Conservation (phyloP, 2,888 invertebrate genomes). For the Drosophila nr. perissopoda region DNA sequence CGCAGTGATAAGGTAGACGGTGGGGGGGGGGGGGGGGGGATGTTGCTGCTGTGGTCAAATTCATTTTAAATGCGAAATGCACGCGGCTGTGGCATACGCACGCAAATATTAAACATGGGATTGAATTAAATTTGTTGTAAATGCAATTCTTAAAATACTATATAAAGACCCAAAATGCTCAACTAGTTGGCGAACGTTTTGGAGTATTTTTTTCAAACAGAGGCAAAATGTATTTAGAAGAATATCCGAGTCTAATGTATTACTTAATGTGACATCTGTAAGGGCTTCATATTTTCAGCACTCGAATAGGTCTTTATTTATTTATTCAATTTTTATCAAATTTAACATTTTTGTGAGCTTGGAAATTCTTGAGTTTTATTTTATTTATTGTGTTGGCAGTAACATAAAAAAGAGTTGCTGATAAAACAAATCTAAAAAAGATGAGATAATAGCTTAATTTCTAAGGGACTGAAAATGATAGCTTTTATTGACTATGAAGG, state of each 20-base stretch:
- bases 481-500: neutral
- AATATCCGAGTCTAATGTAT: neutral
- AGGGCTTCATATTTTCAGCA: neutral
- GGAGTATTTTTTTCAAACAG: neutral
- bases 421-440: neutral
- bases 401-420: neutral
- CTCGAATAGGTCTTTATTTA: neutral
- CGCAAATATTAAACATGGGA: slow-evolving; percentile 18
- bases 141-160: slow-evolving; percentile 1
- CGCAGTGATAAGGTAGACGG: slow-evolving; percentile 16
- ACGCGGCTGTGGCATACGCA: slow-evolving; percentile 33
- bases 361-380: neutral
- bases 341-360: neutral
- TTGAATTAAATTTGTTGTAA: slow-evolving; percentile 19
- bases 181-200: too few relatives aligned
- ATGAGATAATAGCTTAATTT: neutral
- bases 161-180: neutral
- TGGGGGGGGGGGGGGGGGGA: neutral
- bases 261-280: neutral
- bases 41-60: slow-evolving; percentile 49
- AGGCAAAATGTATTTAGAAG: neutral
- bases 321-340: neutral
- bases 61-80: slow-evolving; percentile 61
- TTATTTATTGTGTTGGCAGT: neutral
- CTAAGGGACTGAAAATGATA: neutral